Evolutionary conservation across 2,797 vertebrate species (phyloP), one percentile per base, ranked within the genome.

Genomic region (Philypnodon macrostomus): DNA sequence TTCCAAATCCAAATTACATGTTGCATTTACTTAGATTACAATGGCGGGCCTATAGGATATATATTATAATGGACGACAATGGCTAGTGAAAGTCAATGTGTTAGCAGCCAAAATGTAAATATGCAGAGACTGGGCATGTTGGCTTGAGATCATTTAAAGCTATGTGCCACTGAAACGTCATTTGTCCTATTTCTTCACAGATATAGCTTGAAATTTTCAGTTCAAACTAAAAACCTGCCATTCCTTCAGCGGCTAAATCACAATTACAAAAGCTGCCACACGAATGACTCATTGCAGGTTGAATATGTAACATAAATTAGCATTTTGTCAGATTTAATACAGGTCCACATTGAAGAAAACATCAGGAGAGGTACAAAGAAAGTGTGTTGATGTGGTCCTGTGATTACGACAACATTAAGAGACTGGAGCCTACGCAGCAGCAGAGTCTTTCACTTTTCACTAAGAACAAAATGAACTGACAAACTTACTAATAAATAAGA

Each of bases 241-340:
- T 50, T 52, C 39, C 57, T 30, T 21, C 51, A 61, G 32, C 2
- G 0, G 36, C 36, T 41, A 15, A 53, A 67, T 64, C 53, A 39
- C 36, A 51, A 31, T 50, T 34, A 53, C 46, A 71, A 63, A 70
- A 56, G 56, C 53, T 56, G 51, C 60, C 34, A 53, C 58, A 52
- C 39, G 67, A 62, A 46, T 81, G 76, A 85, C 62, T 83, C 78
- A 81, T 70, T 53, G 57, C 48, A 54, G 45, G 56, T 63, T 70
- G 74, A 77, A 78, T 75, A 31, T 44, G 16, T 31, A 44, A 44
- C 41, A 44, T 35, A 58, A 82, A 81, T 75, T 58, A 78, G 53
- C 33, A 55, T 48, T 55, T 53, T 67, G 63, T 77, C 71, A 69
- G 52, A 58, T 60, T 53, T 70, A 70, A 80, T 58, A 61, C 48